Evolutionary conservation across 1,140 invertebrate species (phyloP).

Genomic region (Oncopeltus fasciatus): DNA sequence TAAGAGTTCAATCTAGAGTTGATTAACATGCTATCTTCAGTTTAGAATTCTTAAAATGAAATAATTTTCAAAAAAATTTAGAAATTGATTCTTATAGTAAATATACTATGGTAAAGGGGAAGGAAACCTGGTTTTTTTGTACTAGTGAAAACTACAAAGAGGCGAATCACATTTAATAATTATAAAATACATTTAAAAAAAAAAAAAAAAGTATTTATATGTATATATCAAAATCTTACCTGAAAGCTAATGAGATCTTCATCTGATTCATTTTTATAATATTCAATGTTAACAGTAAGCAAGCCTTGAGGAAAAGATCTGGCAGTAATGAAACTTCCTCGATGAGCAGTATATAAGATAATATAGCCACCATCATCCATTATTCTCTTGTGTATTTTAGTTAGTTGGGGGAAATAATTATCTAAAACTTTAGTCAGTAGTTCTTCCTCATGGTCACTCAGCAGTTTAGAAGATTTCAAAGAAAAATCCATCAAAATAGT

Average conservation of each 20-base stretch:
- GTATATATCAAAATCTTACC: too few relatives aligned
- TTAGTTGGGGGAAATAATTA: constrained; percentile 50
- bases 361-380: constrained; percentile 50
- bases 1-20: too few relatives aligned
- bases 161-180: too few relatives aligned
- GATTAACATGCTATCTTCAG: too few relatives aligned
- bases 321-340: constrained; percentile 49
- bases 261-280: constrained; percentile 56
- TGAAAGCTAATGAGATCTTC: constrained; percentile 54
- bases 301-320: constrained; percentile 55
- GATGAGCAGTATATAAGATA: constrained; percentile 49
- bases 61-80: too few relatives aligned
- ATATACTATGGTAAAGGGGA: too few relatives aligned
- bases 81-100: too few relatives aligned
- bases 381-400: constrained; percentile 36
- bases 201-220: background rate
- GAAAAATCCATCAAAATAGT: constrained; percentile 68
- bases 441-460: constrained; percentile 47
- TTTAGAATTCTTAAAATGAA: too few relatives aligned
- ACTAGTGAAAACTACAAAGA: too few relatives aligned
- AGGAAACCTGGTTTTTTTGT: too few relatives aligned
- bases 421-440: constrained; percentile 50
- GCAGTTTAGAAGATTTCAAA: constrained; percentile 47
- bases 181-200: background rate
- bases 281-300: constrained; percentile 65